phyloP scores from a whole-genome alignment of 2,888 invertebrate genomes.

The Chesias legatella region DNA sequence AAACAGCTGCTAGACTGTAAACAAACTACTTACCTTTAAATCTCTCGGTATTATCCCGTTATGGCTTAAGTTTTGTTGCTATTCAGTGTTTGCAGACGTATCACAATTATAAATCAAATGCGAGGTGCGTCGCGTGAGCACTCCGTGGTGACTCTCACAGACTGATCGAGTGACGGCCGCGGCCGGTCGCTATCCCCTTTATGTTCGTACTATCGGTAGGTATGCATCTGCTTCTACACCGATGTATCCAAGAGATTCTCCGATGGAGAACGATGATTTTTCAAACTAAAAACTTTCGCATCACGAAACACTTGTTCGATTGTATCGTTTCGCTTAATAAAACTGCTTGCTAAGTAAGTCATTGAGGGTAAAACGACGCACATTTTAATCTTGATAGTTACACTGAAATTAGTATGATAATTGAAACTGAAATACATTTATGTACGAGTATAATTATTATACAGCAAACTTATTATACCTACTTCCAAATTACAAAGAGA shows the following conservation, averaged over 20 bases:
- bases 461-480: too few species aligned
- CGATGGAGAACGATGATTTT: too few species aligned
- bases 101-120: conserved; percentile 15
- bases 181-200: conserved; percentile 70
- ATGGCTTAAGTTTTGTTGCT: neutral
- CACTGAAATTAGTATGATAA: too few species aligned
- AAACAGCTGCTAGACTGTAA: conserved; percentile 7
- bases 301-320: conserved; percentile 1
- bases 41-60: too few species aligned
- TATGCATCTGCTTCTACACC: conserved; percentile 49
- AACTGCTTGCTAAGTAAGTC: too few species aligned
- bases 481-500: too few species aligned
- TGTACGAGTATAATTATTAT: too few species aligned
- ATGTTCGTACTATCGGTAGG: conserved; percentile 70
- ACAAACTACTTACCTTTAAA: conserved; percentile 26
- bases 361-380: too few species aligned
- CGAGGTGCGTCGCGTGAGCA: conserved; percentile 37
- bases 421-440: too few species aligned
- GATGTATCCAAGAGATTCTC: conserved; percentile 46
- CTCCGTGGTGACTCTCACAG: conserved; percentile 46
- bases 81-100: neutral
- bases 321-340: conserved; percentile 3
- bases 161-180: conserved; percentile 69
- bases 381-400: too few species aligned
- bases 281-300: conserved; percentile 36